A percentile compares a stretch with the other conserved stretches of the same genome.
These are phyloP conservation scores for Fragariocoptes setiger DNA, from an alignment of 1,140 invertebrate genomes.

Conservation along the genomic window DNA sequence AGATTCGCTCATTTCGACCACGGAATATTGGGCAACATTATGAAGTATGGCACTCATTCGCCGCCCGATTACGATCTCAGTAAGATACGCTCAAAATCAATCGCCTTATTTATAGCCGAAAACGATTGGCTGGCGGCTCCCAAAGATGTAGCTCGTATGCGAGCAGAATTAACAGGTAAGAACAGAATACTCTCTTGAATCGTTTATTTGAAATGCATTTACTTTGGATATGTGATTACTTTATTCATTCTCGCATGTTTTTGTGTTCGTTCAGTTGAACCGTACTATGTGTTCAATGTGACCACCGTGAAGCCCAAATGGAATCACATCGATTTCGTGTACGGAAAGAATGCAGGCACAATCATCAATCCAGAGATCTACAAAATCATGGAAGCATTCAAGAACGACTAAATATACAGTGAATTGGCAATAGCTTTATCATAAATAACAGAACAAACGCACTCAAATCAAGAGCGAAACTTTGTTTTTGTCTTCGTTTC, in stretches of 20 bases:
- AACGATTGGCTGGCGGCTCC: slow-evolving; percentile 3
- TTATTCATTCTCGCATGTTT: no score
- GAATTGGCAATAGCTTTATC: background rate
- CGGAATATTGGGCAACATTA: slow-evolving; percentile 1
- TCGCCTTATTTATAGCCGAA: slow-evolving; percentile 1
- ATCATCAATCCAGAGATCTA: slow-evolving; percentile 3
- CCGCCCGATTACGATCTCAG: slow-evolving; percentile 7
- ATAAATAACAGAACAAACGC: no score
- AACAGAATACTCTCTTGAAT: background rate
- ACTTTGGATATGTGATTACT: no score
- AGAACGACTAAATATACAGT: slow-evolving; percentile 4
- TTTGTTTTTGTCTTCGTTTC: no score
- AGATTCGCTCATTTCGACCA: slow-evolving; percentile 4
- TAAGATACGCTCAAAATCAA: slow-evolving; percentile 1
- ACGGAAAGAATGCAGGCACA: slow-evolving; percentile 2
- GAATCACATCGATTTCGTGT: slow-evolving; percentile 6
- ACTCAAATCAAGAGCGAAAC: no score
- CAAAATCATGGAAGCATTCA: background rate
- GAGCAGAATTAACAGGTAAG: slow-evolving; percentile 5
- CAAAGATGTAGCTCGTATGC: slow-evolving; percentile 2
- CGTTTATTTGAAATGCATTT: no score
- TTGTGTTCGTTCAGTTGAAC: background rate
- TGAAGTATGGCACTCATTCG: background rate
- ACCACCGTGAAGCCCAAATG: background rate
- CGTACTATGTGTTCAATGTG: background rate